Evolutionary conservation across 2,113 vertebrate genomes (phyloP).

Genomic region (Ameiurus melas): DNA sequence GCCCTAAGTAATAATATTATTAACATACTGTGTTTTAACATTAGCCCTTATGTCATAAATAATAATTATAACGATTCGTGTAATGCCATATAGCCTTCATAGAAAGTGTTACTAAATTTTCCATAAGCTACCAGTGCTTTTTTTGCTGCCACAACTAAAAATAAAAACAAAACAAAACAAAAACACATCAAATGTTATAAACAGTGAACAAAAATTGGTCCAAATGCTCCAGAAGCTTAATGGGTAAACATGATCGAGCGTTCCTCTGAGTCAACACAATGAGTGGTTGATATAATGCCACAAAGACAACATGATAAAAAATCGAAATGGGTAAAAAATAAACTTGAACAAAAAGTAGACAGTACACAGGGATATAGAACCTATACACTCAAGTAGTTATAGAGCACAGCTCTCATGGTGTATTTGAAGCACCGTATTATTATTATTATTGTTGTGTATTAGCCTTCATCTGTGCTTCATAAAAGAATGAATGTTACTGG

Average conservation of each 20-base stretch:
- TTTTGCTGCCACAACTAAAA: neutral
- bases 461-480: neutral
- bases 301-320: neutral
- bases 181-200: neutral
- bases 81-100: neutral
- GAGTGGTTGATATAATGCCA: neutral
- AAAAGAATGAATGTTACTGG: neutral
- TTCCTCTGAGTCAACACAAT: constrained; percentile 42
- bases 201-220: neutral
- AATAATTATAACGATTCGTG: neutral
- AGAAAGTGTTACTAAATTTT: neutral
- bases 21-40: too few species aligned
- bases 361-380: neutral
- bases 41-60: neutral
- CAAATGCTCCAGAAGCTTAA: neutral
- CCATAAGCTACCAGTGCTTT: neutral
- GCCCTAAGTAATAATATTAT: neutral
- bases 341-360: neutral
- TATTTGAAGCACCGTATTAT: constrained; percentile 12
- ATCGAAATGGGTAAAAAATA: neutral
- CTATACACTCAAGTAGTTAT: neutral
- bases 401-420: neutral
- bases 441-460: neutral
- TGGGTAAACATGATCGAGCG: neutral
- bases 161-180: neutral